phyloP scores from a whole-genome alignment of 2,888 invertebrate species.

The Cataglyphis cursor region DNA sequence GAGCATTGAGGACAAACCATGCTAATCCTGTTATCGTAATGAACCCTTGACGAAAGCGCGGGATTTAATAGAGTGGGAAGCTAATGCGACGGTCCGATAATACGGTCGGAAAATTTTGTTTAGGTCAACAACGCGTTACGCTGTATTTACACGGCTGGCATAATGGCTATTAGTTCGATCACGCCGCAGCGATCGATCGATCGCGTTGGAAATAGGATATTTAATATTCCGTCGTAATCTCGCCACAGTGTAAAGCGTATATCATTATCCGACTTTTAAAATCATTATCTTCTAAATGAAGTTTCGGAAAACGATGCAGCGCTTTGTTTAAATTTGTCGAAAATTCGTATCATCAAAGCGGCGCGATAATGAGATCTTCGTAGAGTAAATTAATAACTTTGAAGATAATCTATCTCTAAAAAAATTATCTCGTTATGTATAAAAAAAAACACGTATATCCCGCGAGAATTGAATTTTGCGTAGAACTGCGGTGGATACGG shows the following conservation, averaged over 20 bases:
- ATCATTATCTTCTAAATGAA: not conserved
- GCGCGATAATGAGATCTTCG: not conserved
- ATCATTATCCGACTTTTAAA: not conserved
- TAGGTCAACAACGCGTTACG: slow-evolving; percentile 53
- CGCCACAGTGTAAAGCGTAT: not conserved
- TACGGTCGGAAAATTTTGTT: slow-evolving; percentile 50
- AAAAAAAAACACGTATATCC: not conserved
- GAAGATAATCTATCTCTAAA: not conserved
- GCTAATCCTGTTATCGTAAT: slow-evolving; percentile 35
- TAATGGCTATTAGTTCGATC: slow-evolving; percentile 47
- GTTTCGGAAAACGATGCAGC: not conserved
- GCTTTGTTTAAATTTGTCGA: not conserved
- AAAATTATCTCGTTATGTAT: not conserved
- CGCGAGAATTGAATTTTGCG: slow-evolving; percentile 58
- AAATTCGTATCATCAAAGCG: not conserved
- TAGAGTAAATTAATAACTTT: not conserved
- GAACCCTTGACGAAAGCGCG: slow-evolving; percentile 37
- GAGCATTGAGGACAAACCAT: not conserved
- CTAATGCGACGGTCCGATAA: slow-evolving; percentile 32
- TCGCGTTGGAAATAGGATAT: slow-evolving; percentile 22
- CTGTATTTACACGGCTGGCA: slow-evolving; percentile 40
- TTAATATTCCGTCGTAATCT: slow-evolving; percentile 40
- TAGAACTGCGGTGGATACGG: slow-evolving; percentile 60
- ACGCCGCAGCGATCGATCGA: slow-evolving; percentile 23
- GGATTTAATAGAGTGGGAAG: slow-evolving; percentile 28